phyloP scores from a whole-genome alignment of 2,113 vertebrate genomes.

The Otus sunia region DNA sequence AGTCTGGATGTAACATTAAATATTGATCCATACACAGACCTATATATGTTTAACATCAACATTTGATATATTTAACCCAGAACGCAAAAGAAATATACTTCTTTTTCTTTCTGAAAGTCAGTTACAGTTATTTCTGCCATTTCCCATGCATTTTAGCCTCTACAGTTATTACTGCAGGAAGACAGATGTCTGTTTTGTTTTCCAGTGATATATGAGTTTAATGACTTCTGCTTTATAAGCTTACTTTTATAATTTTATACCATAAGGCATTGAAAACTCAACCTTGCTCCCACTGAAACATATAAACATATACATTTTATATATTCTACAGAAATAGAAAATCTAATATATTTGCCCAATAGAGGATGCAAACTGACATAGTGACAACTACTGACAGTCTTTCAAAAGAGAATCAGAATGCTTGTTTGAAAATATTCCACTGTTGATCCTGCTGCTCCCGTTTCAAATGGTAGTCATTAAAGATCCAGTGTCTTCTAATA shows the following conservation, averaged over 20 bases:
- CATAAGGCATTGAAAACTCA: not conserved
- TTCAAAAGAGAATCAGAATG: not conserved
- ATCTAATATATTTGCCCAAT: not conserved
- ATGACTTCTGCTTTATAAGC: not conserved
- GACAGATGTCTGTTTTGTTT: not conserved
- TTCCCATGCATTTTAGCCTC: not conserved
- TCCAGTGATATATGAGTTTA: not conserved
- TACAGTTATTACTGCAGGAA: not conserved
- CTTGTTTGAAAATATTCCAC: not conserved
- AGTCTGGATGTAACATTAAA: not conserved
- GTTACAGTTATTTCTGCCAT: not conserved
- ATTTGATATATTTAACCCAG: not conserved
- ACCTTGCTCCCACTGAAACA: not conserved
- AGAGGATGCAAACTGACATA: not conserved
- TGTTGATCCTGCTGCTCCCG: not conserved
- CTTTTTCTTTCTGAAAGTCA: not conserved
- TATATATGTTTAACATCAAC: not conserved
- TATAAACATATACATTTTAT: not conserved
- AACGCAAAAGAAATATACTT: not conserved
- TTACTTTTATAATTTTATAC: not conserved
- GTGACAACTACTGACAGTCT: not conserved
- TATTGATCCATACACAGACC: accelerated
- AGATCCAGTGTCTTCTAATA: not conserved
- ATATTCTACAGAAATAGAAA: not conserved
- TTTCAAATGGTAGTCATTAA: not conserved